Evolutionary conservation across 2,888 invertebrate genomes (phyloP).

Genomic region (Eubasilissa splendida): DNA sequence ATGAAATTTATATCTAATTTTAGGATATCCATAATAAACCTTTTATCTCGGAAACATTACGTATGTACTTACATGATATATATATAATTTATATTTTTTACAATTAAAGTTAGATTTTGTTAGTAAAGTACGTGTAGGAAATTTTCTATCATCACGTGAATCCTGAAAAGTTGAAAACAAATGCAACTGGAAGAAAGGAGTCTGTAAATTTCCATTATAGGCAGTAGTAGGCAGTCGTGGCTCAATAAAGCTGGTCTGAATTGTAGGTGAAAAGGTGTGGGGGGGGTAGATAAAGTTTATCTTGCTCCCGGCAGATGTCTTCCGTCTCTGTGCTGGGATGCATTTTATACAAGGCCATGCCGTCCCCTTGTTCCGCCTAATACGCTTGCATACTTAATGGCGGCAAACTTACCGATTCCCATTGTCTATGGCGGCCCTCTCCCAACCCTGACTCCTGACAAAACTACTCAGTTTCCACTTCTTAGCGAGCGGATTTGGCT

Average conservation of each 20-base stretch:
- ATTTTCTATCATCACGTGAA: constrained; percentile 20
- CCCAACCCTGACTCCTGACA: constrained; percentile 9
- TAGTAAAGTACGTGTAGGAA: neutral
- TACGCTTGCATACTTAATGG: constrained; percentile 54
- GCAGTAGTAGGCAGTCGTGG: neutral
- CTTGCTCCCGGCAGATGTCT: constrained; percentile 55
- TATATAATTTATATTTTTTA: too few species aligned
- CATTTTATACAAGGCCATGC: constrained; percentile 49
- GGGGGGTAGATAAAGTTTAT: constrained; percentile 55
- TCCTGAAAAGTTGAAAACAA: constrained; percentile 29
- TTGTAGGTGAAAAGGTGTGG: constrained; percentile 15
- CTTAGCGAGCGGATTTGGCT: constrained; percentile 7
- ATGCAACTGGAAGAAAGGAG: constrained; percentile 29
- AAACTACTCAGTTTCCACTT: constrained; percentile 26
- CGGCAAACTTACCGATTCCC: constrained; percentile 52
- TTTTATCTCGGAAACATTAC: too few species aligned
- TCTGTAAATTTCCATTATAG: constrained; percentile 22
- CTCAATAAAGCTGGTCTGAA: neutral
- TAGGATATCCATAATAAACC: too few species aligned
- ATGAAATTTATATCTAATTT: too few species aligned
- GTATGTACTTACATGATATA: too few species aligned
- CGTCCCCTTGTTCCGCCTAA: constrained; percentile 45
- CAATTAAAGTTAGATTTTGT: neutral
- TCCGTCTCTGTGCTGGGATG: constrained; percentile 46
- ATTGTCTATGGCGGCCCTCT: constrained; percentile 41